Percentiles rank a stretch among this genome's conserved stretches.
Evolutionary conservation across 2,797 vertebrate species (phyloP).

Genomic region (Catostomus latipinnis): DNA sequence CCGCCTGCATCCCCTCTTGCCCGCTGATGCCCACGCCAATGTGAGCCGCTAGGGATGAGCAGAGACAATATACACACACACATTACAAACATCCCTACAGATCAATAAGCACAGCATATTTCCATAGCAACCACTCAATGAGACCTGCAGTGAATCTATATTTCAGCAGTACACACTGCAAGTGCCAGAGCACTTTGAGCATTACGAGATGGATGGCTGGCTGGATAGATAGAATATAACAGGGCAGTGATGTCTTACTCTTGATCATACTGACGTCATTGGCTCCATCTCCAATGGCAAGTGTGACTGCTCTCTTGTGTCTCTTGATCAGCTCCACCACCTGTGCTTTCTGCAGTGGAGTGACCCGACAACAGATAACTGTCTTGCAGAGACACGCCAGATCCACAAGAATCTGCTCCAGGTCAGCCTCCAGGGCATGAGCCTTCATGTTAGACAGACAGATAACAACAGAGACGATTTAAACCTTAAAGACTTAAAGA

Average conservation of each 20-base stretch:
- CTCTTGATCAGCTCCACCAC: constrained; percentile 86
- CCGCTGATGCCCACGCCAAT: constrained; percentile 84
- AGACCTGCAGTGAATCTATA: constrained; percentile 10
- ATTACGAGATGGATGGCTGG: neutral
- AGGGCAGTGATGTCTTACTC: constrained; percentile 70
- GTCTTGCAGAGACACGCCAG: constrained; percentile 83
- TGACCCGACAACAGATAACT: constrained; percentile 86
- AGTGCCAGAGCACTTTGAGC: neutral
- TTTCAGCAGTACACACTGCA: neutral
- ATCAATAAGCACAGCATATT: constrained; percentile 11
- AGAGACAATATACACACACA: constrained; percentile 12
- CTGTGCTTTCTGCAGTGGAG: constrained; percentile 85
- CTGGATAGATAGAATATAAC: neutral
- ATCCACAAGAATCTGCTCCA: constrained; percentile 81
- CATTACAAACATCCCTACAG: constrained; percentile 10
- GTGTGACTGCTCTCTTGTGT: constrained; percentile 77
- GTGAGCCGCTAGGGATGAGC: constrained; percentile 76
- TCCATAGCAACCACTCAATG: constrained; percentile 34
- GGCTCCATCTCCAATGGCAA: constrained; percentile 84
- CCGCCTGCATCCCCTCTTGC: constrained; percentile 84
- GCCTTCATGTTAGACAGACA: constrained; percentile 67
- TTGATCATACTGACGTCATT: constrained; percentile 90
- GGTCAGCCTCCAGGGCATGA: constrained; percentile 78
- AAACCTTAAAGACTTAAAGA: neutral
- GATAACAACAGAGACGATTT: neutral